Base-by-base conservation (phyloP, 2,888 invertebrate genomes). In the Leucoma salicis region DNA sequence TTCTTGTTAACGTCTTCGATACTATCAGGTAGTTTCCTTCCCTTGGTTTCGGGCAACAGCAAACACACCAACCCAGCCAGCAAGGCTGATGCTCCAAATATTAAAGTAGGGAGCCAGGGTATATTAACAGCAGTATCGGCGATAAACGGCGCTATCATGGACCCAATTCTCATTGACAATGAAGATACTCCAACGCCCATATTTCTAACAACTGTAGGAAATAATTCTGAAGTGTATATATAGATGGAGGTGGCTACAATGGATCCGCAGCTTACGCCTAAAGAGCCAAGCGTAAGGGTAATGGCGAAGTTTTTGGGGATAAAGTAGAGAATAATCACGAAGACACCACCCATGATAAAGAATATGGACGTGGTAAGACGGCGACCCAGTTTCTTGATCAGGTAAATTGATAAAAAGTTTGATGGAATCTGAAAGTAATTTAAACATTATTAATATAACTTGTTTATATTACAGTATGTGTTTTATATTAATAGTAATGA, bases 181-280 rank as follows among this genome's bases (percentile, higher is more conserved):
- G 97, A 97, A 36, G 95, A 94, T 0, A 94, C 91, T 0, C 97
- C 97, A 69, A 97, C 92, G 0, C 95, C 96, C 70, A 95, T 94
- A 63, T 97, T 97, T 10, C 97, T 91, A 0, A 97, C 93, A 0
- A 96, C 94, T 0, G 97, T 97, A 0, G 97, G 97, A 70, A 95
- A 97, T 4, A 97, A 72, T 74, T 97, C 97, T 0, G 96, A 95
- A 0, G 95, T 94, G 76, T 94, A 97, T 6, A 97, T 92, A 72
- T 97, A 97, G 7, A 95, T 93, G 1, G 95, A 94, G 0, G 95
- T 93, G 56, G 96, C 97, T 0, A 94, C 93, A 0, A 96, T 91
- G 0, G 96, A 92, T 14, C 94, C 92, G 6, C 95, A 95, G 51
- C 96, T 93, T 53, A 96, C 94, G 0, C 95, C 96, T 16, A 94